Conservation (phyloP, 2,888 invertebrate species). For the Melinaea marsaeus region DNA sequence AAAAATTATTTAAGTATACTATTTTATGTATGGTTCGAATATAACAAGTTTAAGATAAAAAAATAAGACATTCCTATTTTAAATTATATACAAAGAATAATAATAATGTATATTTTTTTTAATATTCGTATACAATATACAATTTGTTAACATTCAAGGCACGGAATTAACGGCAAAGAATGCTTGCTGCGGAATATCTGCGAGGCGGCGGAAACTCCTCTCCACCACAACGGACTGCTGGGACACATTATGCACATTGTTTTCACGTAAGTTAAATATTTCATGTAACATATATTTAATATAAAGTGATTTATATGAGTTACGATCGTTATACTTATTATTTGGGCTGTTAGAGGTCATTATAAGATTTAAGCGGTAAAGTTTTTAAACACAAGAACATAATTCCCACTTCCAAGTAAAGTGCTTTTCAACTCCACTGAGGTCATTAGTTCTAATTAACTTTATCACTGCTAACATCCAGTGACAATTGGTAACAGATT, state of each 20-base stretch:
- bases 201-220: slow-evolving; percentile 82
- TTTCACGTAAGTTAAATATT: slow-evolving; percentile 79
- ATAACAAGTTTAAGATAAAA: no score
- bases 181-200: slow-evolving; percentile 84
- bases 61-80: no score
- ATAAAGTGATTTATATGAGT: not conserved
- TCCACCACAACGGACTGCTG: slow-evolving; percentile 80
- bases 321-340: no score
- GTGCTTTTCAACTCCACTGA: not conserved
- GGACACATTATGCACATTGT: slow-evolving; percentile 83
- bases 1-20: no score
- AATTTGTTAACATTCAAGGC: slow-evolving; percentile 50
- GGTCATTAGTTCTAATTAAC: slow-evolving; percentile 4
- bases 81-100: no score
- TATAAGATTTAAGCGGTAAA: no score
- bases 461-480: slow-evolving; percentile 1
- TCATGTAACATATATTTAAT: not conserved
- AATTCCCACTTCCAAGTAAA: slow-evolving; percentile 1
- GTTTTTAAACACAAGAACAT: not conserved
- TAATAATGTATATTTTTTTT: not conserved
- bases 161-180: slow-evolving; percentile 80
- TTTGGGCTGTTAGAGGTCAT: no score
- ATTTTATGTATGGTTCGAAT: no score
- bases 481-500: slow-evolving; percentile 6
- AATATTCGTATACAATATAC: not conserved